Evolutionary conservation across 2,797 vertebrate species (phyloP).

Genomic region (Coregonus sp.): DNA sequence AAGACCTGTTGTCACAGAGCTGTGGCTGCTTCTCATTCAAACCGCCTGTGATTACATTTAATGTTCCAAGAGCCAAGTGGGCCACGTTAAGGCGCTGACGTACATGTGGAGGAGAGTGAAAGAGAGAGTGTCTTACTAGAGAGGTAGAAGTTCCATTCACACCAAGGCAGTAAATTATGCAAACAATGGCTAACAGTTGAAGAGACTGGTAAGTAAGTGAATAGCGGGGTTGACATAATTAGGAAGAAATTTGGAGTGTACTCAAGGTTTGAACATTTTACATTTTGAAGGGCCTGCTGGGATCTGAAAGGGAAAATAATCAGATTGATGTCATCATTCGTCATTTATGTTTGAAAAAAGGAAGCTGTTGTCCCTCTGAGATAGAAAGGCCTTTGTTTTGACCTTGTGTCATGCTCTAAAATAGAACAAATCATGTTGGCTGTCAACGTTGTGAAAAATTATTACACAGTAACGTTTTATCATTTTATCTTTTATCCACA

Average conservation of each 20-base stretch:
- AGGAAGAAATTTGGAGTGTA: neutral
- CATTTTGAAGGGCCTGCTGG: neutral
- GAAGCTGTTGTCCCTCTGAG: neutral
- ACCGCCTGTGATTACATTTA: constrained; percentile 18
- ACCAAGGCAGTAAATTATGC: neutral
- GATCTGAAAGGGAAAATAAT: neutral
- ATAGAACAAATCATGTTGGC: neutral
- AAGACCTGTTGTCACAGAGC: constrained; percentile 21
- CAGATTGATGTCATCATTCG: neutral
- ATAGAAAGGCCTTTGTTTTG: neutral
- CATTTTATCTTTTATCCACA: too few species aligned
- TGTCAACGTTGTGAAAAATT: neutral
- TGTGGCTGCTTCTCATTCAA: constrained; percentile 22
- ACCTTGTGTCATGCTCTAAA: neutral
- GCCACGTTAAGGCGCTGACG: neutral
- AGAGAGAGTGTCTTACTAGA: neutral
- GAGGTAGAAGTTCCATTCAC: neutral
- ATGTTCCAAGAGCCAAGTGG: constrained; percentile 6
- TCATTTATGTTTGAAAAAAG: neutral
- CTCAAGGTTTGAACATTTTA: neutral
- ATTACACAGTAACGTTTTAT: neutral
- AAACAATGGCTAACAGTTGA: neutral
- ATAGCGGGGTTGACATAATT: neutral
- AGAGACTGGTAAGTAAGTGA: neutral
- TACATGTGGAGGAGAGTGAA: neutral